Conservation (phyloP, 2,113 vertebrate species). For the Seriola dumerili region DNA sequence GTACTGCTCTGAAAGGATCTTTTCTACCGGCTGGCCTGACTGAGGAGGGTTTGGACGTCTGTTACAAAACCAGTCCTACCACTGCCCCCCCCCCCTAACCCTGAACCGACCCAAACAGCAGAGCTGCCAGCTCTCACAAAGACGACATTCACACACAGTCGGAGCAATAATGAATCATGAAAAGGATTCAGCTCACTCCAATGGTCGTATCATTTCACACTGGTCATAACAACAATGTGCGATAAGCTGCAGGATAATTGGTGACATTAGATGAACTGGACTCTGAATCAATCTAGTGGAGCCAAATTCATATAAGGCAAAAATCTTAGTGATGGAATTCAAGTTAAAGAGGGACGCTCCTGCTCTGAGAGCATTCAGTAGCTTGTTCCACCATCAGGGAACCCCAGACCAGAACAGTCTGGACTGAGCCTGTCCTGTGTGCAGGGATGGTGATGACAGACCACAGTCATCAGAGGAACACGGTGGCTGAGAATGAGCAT, state of each 20-base stretch:
- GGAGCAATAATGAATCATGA: background rate
- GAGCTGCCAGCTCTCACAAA: slow-evolving; percentile 25
- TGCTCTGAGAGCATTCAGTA: no score
- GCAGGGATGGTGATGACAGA: no score
- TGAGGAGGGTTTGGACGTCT: slow-evolving; percentile 6
- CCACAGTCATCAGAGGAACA: no score
- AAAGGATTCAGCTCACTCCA: background rate
- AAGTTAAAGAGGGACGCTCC: no score
- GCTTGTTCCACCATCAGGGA: no score
- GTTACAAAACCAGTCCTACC: background rate
- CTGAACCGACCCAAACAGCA: slow-evolving; percentile 1
- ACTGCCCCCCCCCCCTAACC: background rate
- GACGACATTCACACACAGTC: slow-evolving; percentile 7
- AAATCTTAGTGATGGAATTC: no score
- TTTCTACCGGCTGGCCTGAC: slow-evolving; percentile 11
- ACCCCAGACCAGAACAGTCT: no score
- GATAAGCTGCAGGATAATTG: background rate
- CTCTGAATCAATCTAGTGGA: background rate
- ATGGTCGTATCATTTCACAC: background rate
- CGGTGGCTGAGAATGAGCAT: no score
- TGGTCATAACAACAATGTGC: background rate
- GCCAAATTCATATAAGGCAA: no score
- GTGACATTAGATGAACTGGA: background rate
- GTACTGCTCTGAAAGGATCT: slow-evolving; percentile 40
- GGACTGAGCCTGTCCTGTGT: no score